A percentile compares a stretch with the other conserved stretches of the same genome.
phyloP scores from a whole-genome alignment of 2,888 invertebrate genomes.

The Eristalinus sepulchralis region DNA sequence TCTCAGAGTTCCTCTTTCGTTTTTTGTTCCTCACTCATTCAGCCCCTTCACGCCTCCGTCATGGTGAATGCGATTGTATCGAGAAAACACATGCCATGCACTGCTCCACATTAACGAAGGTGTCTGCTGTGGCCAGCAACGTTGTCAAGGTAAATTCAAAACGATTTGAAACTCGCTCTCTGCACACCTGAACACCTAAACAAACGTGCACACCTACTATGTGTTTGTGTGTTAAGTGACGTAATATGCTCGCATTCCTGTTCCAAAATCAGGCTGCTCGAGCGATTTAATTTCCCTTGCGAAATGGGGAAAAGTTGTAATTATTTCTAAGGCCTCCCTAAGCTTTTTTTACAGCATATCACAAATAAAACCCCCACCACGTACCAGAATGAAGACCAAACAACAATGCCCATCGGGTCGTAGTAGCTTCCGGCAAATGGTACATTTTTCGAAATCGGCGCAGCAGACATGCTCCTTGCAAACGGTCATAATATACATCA shows the following conservation, averaged over 20 bases:
- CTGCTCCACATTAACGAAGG: not conserved
- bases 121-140: not conserved
- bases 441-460: not conserved
- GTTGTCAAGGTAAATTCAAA: not conserved
- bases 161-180: not conserved
- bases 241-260: not conserved
- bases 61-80: not conserved
- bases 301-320: not conserved
- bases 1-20: not conserved
- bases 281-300: not conserved
- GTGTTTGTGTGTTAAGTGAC: not conserved
- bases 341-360: not conserved
- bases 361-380: not conserved
- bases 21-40: not conserved
- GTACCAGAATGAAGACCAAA: not conserved
- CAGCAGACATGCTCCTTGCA: constrained; percentile 19
- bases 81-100: not conserved
- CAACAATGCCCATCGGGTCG: not conserved
- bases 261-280: not conserved
- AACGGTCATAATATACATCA: constrained; percentile 1
- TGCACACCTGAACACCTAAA: too few relatives aligned
- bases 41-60: not conserved
- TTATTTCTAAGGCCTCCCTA: not conserved
- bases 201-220: not conserved
- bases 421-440: not conserved